Conservation (phyloP, 2,797 vertebrate genomes). For the Mormyrus proboscirostris region DNA sequence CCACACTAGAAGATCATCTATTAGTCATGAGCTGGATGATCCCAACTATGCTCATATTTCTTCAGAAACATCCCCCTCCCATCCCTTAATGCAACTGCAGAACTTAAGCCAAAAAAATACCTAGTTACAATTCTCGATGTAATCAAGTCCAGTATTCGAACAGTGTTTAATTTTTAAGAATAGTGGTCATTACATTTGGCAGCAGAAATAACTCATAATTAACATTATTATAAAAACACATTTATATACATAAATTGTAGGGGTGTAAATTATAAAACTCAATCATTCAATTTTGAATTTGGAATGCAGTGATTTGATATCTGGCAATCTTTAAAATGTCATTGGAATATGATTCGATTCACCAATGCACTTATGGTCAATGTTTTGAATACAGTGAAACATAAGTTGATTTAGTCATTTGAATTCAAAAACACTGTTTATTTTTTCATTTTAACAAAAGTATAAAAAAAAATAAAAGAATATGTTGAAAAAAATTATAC, state of each 20-base stretch:
- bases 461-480: too few species aligned
- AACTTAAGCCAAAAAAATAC: neutral
- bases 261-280: neutral
- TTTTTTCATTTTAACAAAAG: too few species aligned
- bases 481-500: too few species aligned
- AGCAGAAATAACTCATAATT: neutral
- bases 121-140: neutral
- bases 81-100: neutral
- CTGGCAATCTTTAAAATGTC: too few species aligned
- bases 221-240: neutral
- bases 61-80: neutral
- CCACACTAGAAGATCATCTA: neutral
- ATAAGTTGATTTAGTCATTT: too few species aligned
- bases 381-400: too few species aligned
- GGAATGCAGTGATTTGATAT: neutral
- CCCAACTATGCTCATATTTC: neutral
- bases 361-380: too few species aligned
- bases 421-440: too few species aligned
- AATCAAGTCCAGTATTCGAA: neutral
- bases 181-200: neutral
- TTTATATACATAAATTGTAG: neutral
- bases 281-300: neutral
- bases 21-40: neutral
- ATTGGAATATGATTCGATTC: too few species aligned
- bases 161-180: neutral